Conservation (phyloP, 2,797 vertebrate genomes). For the Taeniopygia guttata region DNA sequence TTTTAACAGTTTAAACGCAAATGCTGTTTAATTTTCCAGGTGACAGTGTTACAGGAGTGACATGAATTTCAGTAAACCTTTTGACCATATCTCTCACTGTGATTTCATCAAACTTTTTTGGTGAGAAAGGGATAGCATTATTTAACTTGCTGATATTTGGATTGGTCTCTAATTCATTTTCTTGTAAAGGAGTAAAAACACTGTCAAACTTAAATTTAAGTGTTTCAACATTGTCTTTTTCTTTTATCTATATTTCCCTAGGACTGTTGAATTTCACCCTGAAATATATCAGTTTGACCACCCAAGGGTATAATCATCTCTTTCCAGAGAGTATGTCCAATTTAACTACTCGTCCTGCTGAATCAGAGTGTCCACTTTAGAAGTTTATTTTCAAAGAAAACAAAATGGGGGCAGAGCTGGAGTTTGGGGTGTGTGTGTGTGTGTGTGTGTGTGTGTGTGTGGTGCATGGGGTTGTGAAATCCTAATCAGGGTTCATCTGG, state of each 20-base stretch:
- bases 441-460: neutral
- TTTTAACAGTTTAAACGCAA: neutral
- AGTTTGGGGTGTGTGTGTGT: neutral
- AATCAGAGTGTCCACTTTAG: neutral
- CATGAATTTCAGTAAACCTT: neutral
- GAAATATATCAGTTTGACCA: neutral
- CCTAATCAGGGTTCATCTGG: neutral
- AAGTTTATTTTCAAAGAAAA: constrained; percentile 39
- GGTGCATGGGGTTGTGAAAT: neutral
- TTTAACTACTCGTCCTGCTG: neutral
- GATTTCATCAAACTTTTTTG: neutral
- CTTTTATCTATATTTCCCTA: neutral
- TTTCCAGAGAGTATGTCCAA: neutral
- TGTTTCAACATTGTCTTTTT: neutral
- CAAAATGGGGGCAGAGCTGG: neutral
- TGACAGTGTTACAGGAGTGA: neutral
- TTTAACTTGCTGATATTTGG: neutral
- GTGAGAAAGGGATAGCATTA: neutral
- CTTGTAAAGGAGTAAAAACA: neutral
- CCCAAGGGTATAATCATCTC: neutral
- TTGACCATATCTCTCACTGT: neutral
- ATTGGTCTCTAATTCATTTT: neutral
- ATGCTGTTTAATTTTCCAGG: neutral
- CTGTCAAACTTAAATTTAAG: neutral
- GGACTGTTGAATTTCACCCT: neutral